Base-by-base conservation (phyloP, 2,888 invertebrate genomes). In the Cacoxenus indagator region DNA sequence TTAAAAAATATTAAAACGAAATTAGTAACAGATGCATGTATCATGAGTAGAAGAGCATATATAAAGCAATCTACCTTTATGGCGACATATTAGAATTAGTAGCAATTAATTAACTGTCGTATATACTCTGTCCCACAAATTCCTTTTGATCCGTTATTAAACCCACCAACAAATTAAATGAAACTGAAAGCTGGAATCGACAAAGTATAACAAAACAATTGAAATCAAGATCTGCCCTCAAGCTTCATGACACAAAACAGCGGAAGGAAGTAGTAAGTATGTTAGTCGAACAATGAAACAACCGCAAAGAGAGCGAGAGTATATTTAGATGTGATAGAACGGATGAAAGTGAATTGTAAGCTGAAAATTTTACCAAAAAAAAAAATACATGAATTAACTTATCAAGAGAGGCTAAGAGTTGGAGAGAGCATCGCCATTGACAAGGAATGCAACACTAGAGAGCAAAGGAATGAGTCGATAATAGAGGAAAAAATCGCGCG, bases 41-140 rank as follows among this genome's bases (percentile, higher is more conserved):
- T 43, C 45, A n/a, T n/a, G 45, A n/a, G n/a, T 43, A 43, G 14
- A 3, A 43, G 1, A 2, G 43, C n/a, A 43, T 43, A 3, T 1
- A 3, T 14, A n/a, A 1, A 14, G 19, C 14, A 48, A n/a, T 51
- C 17, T 17, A 17, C 14, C 48, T 48, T 17, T 19, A n/a, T 22
- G 48, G 14, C 17, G 14, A 48, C 48, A 17, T 48, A 48, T 48
- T 48, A 48, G 48, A 68, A 11, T 61, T 61, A 61, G 37, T 37
- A 43, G 19, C n/a, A 26, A 66, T 19, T 24, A 55, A 61, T 31
- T 9, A 43, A 37, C 71, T 70, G 78, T 76, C 75, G 77, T 71
- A 72, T 57, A 68, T n/a, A 70, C n/a, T n/a, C n/a, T n/a, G n/a
- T n/a, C n/a, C n/a, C n/a, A n/a, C n/a, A n/a, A n/a, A n/a, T n/a